Base-by-base conservation (phyloP, 2,888 invertebrate species). In the Drosophila tanythrix region DNA sequence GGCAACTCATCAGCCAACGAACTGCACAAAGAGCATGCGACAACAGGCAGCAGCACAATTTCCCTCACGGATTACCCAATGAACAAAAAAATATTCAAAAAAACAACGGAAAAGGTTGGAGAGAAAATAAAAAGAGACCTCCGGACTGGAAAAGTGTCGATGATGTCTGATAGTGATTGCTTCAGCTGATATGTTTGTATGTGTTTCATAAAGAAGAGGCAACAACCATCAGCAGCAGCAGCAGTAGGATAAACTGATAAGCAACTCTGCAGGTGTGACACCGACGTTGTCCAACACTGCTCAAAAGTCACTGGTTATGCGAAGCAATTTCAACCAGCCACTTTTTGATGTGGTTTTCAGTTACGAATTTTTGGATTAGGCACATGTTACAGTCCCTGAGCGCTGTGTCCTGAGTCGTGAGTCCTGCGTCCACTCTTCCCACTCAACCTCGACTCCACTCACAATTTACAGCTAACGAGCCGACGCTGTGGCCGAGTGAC, bases 141-240 rank as follows among this genome's bases (percentile, higher is more conserved):
- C 38, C 51, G 31, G 56, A 27, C 58, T 72, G 63, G 31, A 56
- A 79, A 75, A 78, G 79, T 88, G 86, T 74, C 86, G 74, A 85
- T 88, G 82, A 69, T 77, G 67, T 60, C 65, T 89, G 85, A 88
- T 88, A 74, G 79, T 68, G 75, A 82, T 79, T 67, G 77, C 66
- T 69, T 63, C 65, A 59, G 81, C 61, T 76, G 67, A 78, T 81
- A 43, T 57, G 56, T n/a, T 40, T 36, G 56, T 38, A n/a, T 38
- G 36, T 55, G 51, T 46, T 5, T 43, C 64, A 78, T 77, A 53
- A 55, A 31, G 36, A 35, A 27, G 38, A 40, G 15, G 58, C 33
- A 48, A 51, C 15, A 38, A 8, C 1, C 18, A 18, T 8, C 3
- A 8, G 2, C n/a, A 40, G 40, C 2, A 40, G 40, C n/a, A 40